phyloP scores from a whole-genome alignment of 2,888 invertebrate species.

The Caradrina kadenii region DNA sequence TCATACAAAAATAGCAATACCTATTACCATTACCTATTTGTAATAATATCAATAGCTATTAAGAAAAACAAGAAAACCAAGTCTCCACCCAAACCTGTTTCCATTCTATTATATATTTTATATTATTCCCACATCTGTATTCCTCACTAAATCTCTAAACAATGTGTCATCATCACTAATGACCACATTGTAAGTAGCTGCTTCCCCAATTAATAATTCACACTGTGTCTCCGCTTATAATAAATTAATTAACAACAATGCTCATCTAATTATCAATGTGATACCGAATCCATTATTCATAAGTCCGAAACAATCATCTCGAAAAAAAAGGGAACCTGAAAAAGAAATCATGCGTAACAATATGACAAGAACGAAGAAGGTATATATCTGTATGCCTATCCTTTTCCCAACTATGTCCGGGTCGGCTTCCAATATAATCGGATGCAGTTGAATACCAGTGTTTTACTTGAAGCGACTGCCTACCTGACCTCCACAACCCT shows the following conservation, averaged over 20 bases:
- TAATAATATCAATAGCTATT: neutral
- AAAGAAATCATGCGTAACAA: conserved; percentile 41
- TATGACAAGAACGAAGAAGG: conserved; percentile 25
- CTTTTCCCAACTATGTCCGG: too few species aligned
- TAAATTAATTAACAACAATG: conserved; percentile 49
- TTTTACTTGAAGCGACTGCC: too few species aligned
- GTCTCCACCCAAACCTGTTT: neutral
- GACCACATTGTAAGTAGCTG: conserved; percentile 27
- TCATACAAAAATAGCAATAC: too few species aligned
- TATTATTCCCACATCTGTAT: neutral
- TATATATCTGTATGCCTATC: too few species aligned
- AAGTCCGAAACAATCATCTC: conserved; percentile 34
- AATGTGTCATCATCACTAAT: conserved; percentile 33
- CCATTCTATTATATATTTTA: too few species aligned
- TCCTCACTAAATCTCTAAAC: conserved; percentile 20
- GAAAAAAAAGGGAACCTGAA: conserved; percentile 27
- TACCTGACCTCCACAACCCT: too few species aligned
- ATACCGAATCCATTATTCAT: conserved; percentile 50
- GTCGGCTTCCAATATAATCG: too few species aligned
- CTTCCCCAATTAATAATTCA: conserved; percentile 41
- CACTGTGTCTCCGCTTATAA: conserved; percentile 29
- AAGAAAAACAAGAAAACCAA: neutral
- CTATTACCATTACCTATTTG: neutral
- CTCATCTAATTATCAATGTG: conserved; percentile 52
- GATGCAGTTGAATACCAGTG: too few species aligned